These are phyloP conservation scores for Sesamia inferens DNA, from an alignment of 2,888 invertebrate genomes.

Conservation along the genomic window DNA sequence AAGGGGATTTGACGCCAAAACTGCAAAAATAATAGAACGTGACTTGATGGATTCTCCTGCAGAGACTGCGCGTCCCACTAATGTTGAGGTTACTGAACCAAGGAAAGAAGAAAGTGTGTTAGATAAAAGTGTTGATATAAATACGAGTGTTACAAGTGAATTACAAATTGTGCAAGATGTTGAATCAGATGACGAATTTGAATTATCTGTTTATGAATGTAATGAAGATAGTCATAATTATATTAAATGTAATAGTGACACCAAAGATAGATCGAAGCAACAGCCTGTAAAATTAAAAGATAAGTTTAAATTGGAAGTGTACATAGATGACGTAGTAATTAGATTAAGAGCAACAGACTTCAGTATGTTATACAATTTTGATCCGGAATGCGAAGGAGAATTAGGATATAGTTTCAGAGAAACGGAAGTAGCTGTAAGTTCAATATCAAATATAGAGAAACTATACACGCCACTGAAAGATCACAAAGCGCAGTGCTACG, in stretches of 20 bases:
- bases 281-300: constrained; percentile 78
- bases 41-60: constrained; percentile 79
- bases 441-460: constrained; percentile 78
- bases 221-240: constrained; percentile 79
- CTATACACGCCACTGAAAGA: constrained; percentile 85
- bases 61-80: constrained; percentile 42
- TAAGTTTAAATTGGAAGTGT: constrained; percentile 84
- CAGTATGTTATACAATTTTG: constrained; percentile 72
- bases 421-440: constrained; percentile 81
- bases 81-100: constrained; percentile 39
- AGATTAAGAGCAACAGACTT: constrained; percentile 80
- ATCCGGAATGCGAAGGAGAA: constrained; percentile 65
- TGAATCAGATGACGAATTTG: constrained; percentile 75
- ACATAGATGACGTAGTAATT: constrained; percentile 82
- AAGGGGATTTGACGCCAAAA: constrained; percentile 85
- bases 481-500: constrained; percentile 77
- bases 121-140: constrained; percentile 64
- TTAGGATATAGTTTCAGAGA: constrained; percentile 73
- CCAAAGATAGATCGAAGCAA: constrained; percentile 62
- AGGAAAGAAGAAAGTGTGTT: constrained; percentile 56
- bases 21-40: constrained; percentile 85
- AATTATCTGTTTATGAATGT: constrained; percentile 79
- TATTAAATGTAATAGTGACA: constrained; percentile 73
- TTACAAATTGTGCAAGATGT: constrained; percentile 69
- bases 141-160: constrained; percentile 64